Base-by-base conservation (phyloP, 2,888 invertebrate species). In the Phyto melanocephala region DNA sequence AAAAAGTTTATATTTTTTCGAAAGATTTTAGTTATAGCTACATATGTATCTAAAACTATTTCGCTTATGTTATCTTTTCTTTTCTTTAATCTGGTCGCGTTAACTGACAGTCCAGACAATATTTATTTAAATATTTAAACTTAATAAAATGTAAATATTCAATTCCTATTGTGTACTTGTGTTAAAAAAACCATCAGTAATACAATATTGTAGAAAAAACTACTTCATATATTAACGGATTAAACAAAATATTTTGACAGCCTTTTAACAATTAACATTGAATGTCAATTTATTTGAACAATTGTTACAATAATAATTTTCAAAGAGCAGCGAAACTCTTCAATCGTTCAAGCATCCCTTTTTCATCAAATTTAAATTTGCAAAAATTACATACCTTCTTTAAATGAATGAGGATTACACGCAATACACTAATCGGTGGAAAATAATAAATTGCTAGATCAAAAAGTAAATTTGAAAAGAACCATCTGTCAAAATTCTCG, bases 401-500 rank as follows among this genome's bases (percentile, higher is more conserved):
- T 86, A 85, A 52, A 15, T 62, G 62, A 22, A 81, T 83, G 84
- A 86, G 85, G 85, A 88, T 88, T 87, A 89, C 85, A 87, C 28
- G 62, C 86, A 88, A 88, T 85, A 86, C 85, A 86, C 86, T 88
- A 84, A 81, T 86, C 83, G 22, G 24, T 33, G 75, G 67, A 72
- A 80, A 74, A 70, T 71, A 86, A 85, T 85, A 87, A 89, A 87
- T 87, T 87, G 88, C 79, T 71, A 88, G 87, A 89, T 89, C 87
- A 89, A 88, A 89, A 88, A 88, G 86, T 86, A 85, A 86, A 87
- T 86, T 86, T 88, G 87, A 86, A 88, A 87, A 86, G 86, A 86
- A 88, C 90, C 90, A 90, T 90, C 90, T 90, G 90, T 90, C 90
- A 90, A 89, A 88, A 88, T 90, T 90, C 89, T 87, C 87, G 85